phyloP scores from a whole-genome alignment of 2,797 vertebrate species.

The Macrochelys suwanniensis region DNA sequence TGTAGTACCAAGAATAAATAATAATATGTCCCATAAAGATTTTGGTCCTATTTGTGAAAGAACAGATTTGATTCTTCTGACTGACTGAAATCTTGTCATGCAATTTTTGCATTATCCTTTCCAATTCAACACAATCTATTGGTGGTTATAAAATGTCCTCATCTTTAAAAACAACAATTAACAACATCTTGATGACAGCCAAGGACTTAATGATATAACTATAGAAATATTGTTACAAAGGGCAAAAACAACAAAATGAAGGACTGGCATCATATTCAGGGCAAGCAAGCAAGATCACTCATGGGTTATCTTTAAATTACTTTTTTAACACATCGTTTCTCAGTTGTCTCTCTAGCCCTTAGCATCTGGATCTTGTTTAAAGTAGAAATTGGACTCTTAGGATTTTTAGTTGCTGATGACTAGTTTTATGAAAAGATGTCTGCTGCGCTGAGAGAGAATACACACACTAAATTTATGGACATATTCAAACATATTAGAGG shows the following conservation, averaged over 20 bases:
- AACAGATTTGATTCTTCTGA: neutral
- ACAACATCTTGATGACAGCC: neutral
- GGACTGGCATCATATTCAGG: neutral
- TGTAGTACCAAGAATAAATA: neutral
- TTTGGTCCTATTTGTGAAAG: rapidly evolving
- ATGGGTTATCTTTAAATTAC: neutral
- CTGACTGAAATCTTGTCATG: neutral
- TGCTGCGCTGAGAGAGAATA: neutral
- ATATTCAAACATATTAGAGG: slow-evolving; percentile 32
- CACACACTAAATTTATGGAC: neutral
- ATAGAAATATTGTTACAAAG: neutral
- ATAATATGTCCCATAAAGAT: neutral
- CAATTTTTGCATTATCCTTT: neutral
- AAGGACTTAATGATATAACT: neutral
- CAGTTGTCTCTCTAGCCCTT: neutral
- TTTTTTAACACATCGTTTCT: neutral
- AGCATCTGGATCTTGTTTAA: neutral
- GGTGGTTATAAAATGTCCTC: neutral
- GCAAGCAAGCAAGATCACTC: neutral
- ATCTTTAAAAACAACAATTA: neutral
- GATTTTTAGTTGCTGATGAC: neutral
- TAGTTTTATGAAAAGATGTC: slow-evolving; percentile 1
- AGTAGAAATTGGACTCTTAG: neutral
- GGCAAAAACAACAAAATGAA: neutral
- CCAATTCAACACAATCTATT: slow-evolving; percentile 12